Percentiles rank a stretch among this genome's conserved stretches.
Conservation (phyloP, 2,888 invertebrate genomes). For the Torymus auratus region DNA sequence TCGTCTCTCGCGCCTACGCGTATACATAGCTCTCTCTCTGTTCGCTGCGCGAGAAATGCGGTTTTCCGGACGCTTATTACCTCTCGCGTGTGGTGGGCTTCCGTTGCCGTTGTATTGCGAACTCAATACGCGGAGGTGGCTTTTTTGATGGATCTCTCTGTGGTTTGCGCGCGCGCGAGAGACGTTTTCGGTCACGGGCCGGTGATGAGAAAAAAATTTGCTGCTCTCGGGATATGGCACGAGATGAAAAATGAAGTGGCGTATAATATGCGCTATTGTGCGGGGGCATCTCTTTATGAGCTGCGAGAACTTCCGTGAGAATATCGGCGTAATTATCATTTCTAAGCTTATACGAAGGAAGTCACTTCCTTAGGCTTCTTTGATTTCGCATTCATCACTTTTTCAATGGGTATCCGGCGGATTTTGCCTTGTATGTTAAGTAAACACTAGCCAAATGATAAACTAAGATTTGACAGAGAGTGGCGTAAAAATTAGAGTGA, state of each 20-base stretch:
- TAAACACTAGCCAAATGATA: no score
- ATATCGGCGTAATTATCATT: not conserved
- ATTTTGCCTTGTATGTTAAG: no score
- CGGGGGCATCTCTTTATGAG: not conserved
- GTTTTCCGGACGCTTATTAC: conserved; percentile 11
- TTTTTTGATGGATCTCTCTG: conserved; percentile 12
- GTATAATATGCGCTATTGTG: not conserved
- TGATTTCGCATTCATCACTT: no score
- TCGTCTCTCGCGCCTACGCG: not conserved
- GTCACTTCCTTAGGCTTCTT: no score
- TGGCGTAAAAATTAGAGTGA: no score
- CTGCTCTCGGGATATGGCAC: not conserved
- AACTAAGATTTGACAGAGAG: no score
- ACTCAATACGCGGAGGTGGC: conserved; percentile 4
- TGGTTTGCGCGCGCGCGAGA: conserved; percentile 25
- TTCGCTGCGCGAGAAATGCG: conserved; percentile 9
- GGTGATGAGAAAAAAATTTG: conserved; percentile 40
- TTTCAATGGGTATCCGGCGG: no score
- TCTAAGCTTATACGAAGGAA: no score
- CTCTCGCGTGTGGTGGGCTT: conserved; percentile 2
- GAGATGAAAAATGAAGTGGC: conserved; percentile 34
- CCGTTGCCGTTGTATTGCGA: not conserved
- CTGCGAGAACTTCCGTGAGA: conserved; percentile 4
- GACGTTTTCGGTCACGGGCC: not conserved
- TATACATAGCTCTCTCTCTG: not conserved